Evolutionary conservation across 2,113 vertebrate genomes (phyloP).

Genomic region (Peromyscus leucopus): DNA sequence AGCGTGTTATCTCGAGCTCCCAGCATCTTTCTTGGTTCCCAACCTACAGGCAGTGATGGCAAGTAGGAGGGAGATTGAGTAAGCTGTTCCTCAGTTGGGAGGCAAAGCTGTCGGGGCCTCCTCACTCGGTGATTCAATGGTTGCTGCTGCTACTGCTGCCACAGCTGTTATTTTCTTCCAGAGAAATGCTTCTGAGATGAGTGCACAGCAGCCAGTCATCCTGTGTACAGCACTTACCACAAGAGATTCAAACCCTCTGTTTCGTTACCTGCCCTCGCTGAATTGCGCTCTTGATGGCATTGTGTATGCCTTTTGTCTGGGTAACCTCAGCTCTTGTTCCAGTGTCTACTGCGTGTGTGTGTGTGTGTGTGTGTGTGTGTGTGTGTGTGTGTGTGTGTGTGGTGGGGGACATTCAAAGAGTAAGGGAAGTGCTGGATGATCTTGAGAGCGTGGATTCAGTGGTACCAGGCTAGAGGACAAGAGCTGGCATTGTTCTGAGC

Average conservation of each 20-base stretch:
- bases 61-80: slow-evolving; percentile 43
- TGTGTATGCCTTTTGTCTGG: not conserved
- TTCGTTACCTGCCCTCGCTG: not conserved
- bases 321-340: not conserved
- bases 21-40: slow-evolving; percentile 50
- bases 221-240: not conserved
- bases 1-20: slow-evolving; percentile 65
- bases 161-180: not conserved
- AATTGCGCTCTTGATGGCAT: not conserved
- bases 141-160: not conserved
- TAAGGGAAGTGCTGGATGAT: not conserved
- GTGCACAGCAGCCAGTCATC: not conserved
- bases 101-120: slow-evolving; percentile 48
- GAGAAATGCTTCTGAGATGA: not conserved
- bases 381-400: not conserved
- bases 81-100: slow-evolving; percentile 46
- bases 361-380: not conserved
- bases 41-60: slow-evolving; percentile 50
- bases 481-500: not conserved
- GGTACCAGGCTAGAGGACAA: not conserved
- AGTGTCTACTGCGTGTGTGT: not conserved
- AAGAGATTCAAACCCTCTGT: not conserved
- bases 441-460: not conserved
- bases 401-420: not conserved
- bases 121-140: slow-evolving; percentile 25